phyloP scores from a whole-genome alignment of 1,140 invertebrate genomes.

The Drosophila suzukii region DNA sequence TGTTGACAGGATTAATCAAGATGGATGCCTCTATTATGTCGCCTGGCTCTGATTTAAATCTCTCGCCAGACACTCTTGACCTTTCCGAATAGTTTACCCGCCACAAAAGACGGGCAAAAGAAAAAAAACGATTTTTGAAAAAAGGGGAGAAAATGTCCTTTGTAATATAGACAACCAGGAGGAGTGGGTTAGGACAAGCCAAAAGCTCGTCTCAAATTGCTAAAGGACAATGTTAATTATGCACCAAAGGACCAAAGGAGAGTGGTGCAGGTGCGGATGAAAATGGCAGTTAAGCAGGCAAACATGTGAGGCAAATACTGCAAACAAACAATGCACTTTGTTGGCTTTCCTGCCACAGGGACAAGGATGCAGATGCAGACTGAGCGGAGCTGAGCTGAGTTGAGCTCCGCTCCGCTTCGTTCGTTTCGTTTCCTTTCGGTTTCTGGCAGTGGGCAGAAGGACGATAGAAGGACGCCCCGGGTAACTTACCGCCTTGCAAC shows the following conservation, averaged over 20 bases:
- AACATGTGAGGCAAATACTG: slow-evolving; percentile 79
- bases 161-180: slow-evolving; percentile 27
- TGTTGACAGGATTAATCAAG: slow-evolving; percentile 8
- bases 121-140: slow-evolving; percentile 2
- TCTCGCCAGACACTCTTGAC: slow-evolving; percentile 20
- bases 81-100: slow-evolving; percentile 30
- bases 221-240: slow-evolving; percentile 83
- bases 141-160: neutral
- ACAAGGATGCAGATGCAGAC: slow-evolving; percentile 59
- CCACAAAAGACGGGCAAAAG: neutral
- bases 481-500: slow-evolving; percentile 89
- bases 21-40: slow-evolving; percentile 1
- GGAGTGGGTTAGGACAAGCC: slow-evolving; percentile 51
- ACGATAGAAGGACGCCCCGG: slow-evolving; percentile 6
- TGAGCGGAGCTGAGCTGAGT: slow-evolving; percentile 9
- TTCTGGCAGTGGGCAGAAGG: slow-evolving; percentile 37
- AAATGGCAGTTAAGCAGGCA: slow-evolving; percentile 72
- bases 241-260: slow-evolving; percentile 69
- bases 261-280: slow-evolving; percentile 22
- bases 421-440: slow-evolving; percentile 48
- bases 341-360: slow-evolving; percentile 67
- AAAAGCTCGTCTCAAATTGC: slow-evolving; percentile 76
- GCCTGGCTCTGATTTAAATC: slow-evolving; percentile 12
- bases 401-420: slow-evolving; percentile 1
- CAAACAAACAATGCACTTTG: slow-evolving; percentile 81